Evolutionary conservation across 2,888 invertebrate species (phyloP).

Genomic region (Megastigmus dorsalis): DNA sequence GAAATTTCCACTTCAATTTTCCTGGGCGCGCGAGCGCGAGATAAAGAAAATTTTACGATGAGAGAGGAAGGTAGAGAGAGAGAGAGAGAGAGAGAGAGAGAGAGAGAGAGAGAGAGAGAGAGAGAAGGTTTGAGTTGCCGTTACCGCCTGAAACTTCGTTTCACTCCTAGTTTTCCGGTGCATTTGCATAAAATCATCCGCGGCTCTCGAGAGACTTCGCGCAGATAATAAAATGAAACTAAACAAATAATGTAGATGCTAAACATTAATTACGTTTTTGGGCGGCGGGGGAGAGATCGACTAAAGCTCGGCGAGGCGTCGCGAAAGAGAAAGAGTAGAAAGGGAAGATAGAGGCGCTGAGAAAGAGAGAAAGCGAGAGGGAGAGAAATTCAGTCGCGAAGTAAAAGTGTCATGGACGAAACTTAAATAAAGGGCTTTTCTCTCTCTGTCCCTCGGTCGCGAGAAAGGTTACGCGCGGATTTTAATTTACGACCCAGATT

Average conservation of each 20-base stretch:
- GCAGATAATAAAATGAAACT: conserved; percentile 72
- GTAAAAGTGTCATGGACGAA: conserved; percentile 55
- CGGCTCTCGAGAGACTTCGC: conserved; percentile 61
- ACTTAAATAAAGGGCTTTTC: conserved; percentile 54
- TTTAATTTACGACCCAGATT: conserved; percentile 56
- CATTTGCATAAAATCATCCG: conserved; percentile 73
- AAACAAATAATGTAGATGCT: conserved; percentile 73
- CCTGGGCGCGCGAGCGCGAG: conserved; percentile 28
- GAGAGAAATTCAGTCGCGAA: conserved; percentile 29
- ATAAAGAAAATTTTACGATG: conserved; percentile 52
- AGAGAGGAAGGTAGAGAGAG: conserved; percentile 15
- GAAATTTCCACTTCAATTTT: conserved; percentile 49
- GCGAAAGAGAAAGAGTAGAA: background rate
- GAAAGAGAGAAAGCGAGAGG: background rate
- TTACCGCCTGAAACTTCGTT: conserved; percentile 64
- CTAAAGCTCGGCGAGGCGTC: conserved; percentile 47
- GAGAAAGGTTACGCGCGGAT: conserved; percentile 51
- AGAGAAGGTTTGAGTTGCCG: conserved; percentile 43
- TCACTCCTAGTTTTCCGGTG: conserved; percentile 56
- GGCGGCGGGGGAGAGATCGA: too few relatives aligned
- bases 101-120: background rate
- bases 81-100: conserved; percentile 10
- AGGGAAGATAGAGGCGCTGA: background rate
- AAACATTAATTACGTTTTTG: conserved; percentile 72
- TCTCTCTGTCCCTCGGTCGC: too few relatives aligned